Base-by-base conservation (phyloP, 2,113 vertebrate species). In the Labeo rohita region DNA sequence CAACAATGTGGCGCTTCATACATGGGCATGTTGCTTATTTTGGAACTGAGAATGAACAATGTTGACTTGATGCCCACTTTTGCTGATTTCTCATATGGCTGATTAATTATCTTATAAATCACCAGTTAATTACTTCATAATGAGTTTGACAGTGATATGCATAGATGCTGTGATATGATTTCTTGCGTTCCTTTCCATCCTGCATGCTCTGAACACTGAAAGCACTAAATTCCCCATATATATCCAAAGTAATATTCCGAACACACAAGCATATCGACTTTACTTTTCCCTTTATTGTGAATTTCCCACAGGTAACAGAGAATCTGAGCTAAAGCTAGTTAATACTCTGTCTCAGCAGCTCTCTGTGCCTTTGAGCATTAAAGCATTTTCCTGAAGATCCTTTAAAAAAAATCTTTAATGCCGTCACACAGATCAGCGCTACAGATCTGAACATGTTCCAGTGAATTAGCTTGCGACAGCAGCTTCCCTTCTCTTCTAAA, bases 211-310 rank as follows among this genome's bases (percentile, higher is more conserved):
- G 5, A 39, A 4, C 39, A 39, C 39, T 39, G 39, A 39, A 39
- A 39, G 39, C 39, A 39, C 92, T 90, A 87, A 81, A 90, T 12
- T 50, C 45, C 92, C 88, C 88, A 90, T 92, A 94, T 93, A 93
- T 93, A 92, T 54, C 65, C 49, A 72, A 7, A 43, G 18, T 15
- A 21, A 92, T 92, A 94, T 93, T 94, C 92, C 91, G 91, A 92
- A 91, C 94, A 94, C 93, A 94, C 92, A 93, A 92, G 93, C 91
- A 92, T 93, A 94, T 94, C 92, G 93, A 95, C 94, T 94, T 92
- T 90, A 88, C 88, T 91, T 88, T 91, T 54, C 90, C 93, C 92
- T 93, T 93, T 92, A 93, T 83, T 89, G 92, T 91, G 91, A 93
- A 93, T 93, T 92, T 92, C 93, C 92, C 92, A 92, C 89, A 93